Evolutionary conservation across 2,888 invertebrate species (phyloP).

Genomic region (Nomada ferruginata): DNA sequence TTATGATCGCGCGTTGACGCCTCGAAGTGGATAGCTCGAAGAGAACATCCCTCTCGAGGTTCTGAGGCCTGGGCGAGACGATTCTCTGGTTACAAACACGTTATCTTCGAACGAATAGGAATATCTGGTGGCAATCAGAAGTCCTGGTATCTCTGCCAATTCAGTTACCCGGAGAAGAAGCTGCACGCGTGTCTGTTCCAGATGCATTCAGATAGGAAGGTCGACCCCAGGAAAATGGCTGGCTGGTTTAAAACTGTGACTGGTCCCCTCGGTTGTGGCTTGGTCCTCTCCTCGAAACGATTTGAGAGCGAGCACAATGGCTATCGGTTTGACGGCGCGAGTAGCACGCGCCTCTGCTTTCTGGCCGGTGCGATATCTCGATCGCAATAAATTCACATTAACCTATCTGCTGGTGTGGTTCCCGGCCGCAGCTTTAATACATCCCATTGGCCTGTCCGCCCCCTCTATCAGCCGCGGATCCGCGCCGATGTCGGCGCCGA

Average conservation of each 20-base stretch:
- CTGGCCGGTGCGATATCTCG: slow-evolving; percentile 78
- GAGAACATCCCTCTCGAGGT: background rate
- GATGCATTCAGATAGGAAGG: slow-evolving; percentile 42
- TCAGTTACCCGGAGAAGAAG: slow-evolving; percentile 32
- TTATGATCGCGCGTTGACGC: background rate
- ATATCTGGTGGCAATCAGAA: slow-evolving; percentile 1
- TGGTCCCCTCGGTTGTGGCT: slow-evolving; percentile 32
- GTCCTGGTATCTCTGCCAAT: slow-evolving; percentile 20
- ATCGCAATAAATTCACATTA: slow-evolving; percentile 84
- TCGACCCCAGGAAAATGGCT: slow-evolving; percentile 63
- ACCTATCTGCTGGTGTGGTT: slow-evolving; percentile 80
- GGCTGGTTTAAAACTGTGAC: slow-evolving; percentile 75
- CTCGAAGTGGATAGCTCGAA: background rate
- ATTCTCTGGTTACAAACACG: background rate
- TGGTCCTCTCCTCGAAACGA: slow-evolving; percentile 37
- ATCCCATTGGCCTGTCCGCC: slow-evolving; percentile 53
- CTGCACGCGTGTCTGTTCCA: slow-evolving; percentile 38
- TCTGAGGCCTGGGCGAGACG: too few relatives aligned
- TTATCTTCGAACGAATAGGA: too few relatives aligned
- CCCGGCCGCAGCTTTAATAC: slow-evolving; percentile 75
- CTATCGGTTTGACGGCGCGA: slow-evolving; percentile 77
- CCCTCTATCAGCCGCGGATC: slow-evolving; percentile 32
- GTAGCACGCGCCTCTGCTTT: slow-evolving; percentile 80
- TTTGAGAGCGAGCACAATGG: slow-evolving; percentile 68
- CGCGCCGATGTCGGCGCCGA: slow-evolving; percentile 69